These are phyloP conservation scores for Selene dorsalis DNA, from an alignment of 2,797 vertebrate genomes.

Conservation along the genomic window DNA sequence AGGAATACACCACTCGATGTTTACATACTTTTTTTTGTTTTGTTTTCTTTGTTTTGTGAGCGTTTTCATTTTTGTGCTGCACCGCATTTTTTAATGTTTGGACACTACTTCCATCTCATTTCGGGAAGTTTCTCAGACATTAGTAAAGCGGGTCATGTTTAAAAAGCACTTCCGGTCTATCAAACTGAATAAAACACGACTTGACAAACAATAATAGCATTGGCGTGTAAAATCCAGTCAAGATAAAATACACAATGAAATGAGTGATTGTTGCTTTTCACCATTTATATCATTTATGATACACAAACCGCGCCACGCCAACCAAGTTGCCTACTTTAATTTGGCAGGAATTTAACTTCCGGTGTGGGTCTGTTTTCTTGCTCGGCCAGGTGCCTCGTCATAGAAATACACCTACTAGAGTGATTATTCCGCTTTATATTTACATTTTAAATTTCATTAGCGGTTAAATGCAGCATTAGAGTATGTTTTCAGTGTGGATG, in stretches of 20 bases:
- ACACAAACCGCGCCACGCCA: neutral
- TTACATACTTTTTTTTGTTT: no score
- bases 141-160: neutral
- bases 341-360: slow-evolving; percentile 15
- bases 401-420: neutral
- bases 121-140: neutral
- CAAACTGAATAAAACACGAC: neutral
- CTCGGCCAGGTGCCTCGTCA: neutral
- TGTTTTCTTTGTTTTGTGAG: neutral
- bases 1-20: no score
- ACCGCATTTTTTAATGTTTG: neutral
- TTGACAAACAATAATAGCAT: neutral
- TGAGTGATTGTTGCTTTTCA: no score
- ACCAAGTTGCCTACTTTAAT: neutral
- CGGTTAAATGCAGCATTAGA: neutral
- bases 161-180: neutral
- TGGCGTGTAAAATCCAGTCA: neutral
- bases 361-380: fast-evolving
- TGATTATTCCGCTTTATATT: neutral
- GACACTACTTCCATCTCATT: neutral
- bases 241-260: no score
- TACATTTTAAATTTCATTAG: neutral
- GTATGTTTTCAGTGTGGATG: neutral
- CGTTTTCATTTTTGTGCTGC: neutral
- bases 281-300: no score